These are phyloP conservation scores for Parapristionchus giblindavisi DNA, from an alignment of 2,888 invertebrate genomes.

Conservation along the genomic window DNA sequence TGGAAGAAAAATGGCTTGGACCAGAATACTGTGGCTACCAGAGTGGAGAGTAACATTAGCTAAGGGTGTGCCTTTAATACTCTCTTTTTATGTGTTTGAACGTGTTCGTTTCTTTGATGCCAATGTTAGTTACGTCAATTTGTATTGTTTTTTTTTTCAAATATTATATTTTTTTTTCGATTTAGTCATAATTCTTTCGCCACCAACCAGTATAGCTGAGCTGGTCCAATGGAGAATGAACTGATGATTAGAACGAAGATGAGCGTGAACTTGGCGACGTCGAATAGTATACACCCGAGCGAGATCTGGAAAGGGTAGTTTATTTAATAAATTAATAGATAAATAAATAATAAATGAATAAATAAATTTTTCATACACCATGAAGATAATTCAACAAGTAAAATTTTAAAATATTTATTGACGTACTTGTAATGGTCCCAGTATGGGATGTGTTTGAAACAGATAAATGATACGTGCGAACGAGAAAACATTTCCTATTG, in stretches of 20 bases:
- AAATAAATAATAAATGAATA: too few species aligned
- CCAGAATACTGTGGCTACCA: too few species aligned
- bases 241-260: conserved; percentile 73
- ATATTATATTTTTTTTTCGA: too few species aligned
- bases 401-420: not conserved
- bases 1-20: too few species aligned
- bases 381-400: not conserved
- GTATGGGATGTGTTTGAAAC: conserved; percentile 75
- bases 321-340: not conserved
- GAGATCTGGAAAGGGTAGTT: conserved; percentile 59
- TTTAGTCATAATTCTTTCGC: too few species aligned
- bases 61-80: too few species aligned
- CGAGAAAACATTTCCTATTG: conserved; percentile 75
- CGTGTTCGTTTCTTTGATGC: too few species aligned
- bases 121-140: too few species aligned
- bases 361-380: too few species aligned
- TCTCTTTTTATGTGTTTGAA: too few species aligned
- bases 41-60: too few species aligned
- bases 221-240: conserved; percentile 73
- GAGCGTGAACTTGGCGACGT: conserved; percentile 74
- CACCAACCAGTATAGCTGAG: conserved; percentile 71
- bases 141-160: too few species aligned
- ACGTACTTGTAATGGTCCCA: conserved; percentile 74
- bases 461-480: conserved; percentile 75
- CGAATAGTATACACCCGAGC: conserved; percentile 75